A percentile compares a stretch with the other conserved stretches of the same genome.
phyloP scores from a whole-genome alignment of 2,113 vertebrate species.

The Alectura lathami region DNA sequence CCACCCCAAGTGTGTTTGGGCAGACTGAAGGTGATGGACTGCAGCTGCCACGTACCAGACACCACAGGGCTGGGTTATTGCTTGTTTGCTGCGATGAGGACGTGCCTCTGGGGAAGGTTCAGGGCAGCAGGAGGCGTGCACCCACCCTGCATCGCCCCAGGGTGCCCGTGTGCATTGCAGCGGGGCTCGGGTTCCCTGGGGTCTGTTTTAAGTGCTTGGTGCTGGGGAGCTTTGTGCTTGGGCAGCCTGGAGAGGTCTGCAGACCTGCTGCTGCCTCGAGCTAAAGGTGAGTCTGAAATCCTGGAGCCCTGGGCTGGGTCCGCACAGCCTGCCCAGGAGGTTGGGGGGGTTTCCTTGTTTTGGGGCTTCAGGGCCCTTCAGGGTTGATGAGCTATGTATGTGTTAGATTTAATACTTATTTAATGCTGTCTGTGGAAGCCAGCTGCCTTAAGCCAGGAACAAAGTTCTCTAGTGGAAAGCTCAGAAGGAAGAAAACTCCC shows the following conservation, averaged over 20 bases:
- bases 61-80: not conserved
- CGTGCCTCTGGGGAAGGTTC: not conserved
- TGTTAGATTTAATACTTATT: not conserved
- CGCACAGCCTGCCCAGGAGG: not conserved
- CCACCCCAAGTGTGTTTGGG: not conserved
- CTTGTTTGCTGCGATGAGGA: not conserved
- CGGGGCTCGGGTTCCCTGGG: too few species aligned
- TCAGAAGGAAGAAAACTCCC: not conserved
- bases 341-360: not conserved
- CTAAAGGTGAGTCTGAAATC: fast-evolving
- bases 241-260: not conserved
- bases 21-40: not conserved
- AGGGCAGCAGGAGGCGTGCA: not conserved
- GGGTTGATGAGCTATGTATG: not conserved
- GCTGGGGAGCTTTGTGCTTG: not conserved
- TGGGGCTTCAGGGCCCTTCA: not conserved
- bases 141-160: fast-evolving
- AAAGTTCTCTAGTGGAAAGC: not conserved
- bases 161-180: too few species aligned
- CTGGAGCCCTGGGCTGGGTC: not conserved
- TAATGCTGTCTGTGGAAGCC: not conserved
- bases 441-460: not conserved
- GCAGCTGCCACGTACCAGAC: not conserved
- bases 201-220: not conserved
- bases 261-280: not conserved